These are phyloP conservation scores for Lepilemur ruficaudatus DNA, from an alignment of 2,797 vertebrate genomes.

Conservation along the genomic window DNA sequence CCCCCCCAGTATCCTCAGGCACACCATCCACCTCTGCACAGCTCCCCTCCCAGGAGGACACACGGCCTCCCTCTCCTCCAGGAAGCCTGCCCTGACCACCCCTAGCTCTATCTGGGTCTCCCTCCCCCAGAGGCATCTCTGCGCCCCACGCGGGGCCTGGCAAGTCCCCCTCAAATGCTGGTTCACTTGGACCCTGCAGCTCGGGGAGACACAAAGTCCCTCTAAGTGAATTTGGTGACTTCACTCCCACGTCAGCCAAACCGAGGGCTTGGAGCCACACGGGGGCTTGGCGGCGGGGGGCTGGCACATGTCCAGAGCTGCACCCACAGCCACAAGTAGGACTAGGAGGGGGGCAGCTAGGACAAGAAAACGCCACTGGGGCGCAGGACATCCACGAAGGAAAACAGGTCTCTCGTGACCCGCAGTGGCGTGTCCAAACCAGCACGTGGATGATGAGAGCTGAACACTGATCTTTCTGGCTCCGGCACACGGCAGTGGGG, in stretches of 20 bases:
- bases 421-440: rapidly evolving
- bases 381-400: rapidly evolving
- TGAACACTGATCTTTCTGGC: not conserved
- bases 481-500: rapidly evolving
- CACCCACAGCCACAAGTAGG: rapidly evolving
- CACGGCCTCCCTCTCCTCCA: not conserved
- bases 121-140: too few relatives aligned
- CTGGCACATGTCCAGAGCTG: rapidly evolving
- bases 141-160: not conserved
- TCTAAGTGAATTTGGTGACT: rapidly evolving
- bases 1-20: rapidly evolving
- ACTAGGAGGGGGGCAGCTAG: rapidly evolving
- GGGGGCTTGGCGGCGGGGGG: rapidly evolving
- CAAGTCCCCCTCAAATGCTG: rapidly evolving
- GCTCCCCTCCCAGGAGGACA: rapidly evolving
- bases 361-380: rapidly evolving
- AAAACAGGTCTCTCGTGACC: rapidly evolving
- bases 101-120: not conserved
- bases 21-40: rapidly evolving
- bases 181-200: not conserved
- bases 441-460: rapidly evolving
- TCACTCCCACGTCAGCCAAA: not conserved
- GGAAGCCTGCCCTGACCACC: not conserved
- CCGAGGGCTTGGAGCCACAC: too few relatives aligned
- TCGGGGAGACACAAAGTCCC: rapidly evolving